Conservation (phyloP, 2,113 vertebrate genomes). For the Bostrychus sinensis region DNA sequence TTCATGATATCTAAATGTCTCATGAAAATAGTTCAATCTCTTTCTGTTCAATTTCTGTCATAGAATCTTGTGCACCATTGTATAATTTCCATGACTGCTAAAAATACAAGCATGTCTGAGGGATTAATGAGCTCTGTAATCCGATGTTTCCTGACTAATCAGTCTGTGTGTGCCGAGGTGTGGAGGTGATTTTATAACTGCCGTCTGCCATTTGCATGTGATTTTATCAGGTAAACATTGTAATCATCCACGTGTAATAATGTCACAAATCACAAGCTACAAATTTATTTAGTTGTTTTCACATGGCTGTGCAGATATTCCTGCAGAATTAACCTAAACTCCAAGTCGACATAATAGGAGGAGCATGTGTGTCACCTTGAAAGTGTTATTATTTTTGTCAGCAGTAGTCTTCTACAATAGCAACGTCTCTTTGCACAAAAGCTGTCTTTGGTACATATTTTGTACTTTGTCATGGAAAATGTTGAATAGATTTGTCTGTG, state of each 20-base stretch:
- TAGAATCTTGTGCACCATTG: not conserved
- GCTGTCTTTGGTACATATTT: too few species aligned
- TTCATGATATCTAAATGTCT: not conserved
- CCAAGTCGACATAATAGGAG: not conserved
- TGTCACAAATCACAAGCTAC: not conserved
- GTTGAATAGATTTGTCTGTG: too few species aligned
- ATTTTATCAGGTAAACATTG: constrained; percentile 11
- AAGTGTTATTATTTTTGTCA: not conserved
- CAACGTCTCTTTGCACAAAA: too few species aligned
- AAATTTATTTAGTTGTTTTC: not conserved
- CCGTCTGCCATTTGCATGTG: not conserved
- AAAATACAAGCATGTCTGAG: not conserved
- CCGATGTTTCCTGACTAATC: not conserved
- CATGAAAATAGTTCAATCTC: not conserved
- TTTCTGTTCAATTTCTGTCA: not conserved
- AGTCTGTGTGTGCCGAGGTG: not conserved
- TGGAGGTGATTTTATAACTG: constrained; percentile 4
- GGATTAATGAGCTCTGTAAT: constrained; percentile 6
- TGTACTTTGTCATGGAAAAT: too few species aligned
- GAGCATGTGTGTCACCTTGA: not conserved
- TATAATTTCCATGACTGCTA: not conserved
- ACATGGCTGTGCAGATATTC: not conserved
- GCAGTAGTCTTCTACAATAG: too few species aligned
- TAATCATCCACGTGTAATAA: constrained; percentile 3
- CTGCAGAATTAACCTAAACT: not conserved